These are phyloP conservation scores for Irena cyanogastra DNA, from an alignment of 2,113 vertebrate species.

Conservation along the genomic window DNA sequence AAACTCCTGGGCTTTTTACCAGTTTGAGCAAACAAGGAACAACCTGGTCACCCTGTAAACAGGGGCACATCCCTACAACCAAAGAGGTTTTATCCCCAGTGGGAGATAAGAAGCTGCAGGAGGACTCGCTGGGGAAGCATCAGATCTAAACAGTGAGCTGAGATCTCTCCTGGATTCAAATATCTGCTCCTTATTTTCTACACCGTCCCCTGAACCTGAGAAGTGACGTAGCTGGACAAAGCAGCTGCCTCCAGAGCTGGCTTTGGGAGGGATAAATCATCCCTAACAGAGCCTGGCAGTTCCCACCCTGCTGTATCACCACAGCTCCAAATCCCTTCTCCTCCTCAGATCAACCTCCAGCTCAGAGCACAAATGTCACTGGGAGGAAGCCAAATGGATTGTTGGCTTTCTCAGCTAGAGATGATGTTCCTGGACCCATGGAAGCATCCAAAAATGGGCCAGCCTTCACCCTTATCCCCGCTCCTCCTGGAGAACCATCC, in stretches of 20 bases:
- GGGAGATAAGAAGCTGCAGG: not conserved
- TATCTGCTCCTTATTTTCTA: not conserved
- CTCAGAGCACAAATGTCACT: not conserved
- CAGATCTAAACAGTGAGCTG: not conserved
- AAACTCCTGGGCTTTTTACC: too few relatives aligned
- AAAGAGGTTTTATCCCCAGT: accelerated
- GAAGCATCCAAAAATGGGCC: not conserved
- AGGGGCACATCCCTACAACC: too few relatives aligned
- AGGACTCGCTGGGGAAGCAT: not conserved
- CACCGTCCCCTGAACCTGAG: not conserved
- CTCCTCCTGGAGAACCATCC: not conserved
- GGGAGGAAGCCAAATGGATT: not conserved
- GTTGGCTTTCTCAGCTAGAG: not conserved
- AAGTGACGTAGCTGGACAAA: not conserved
- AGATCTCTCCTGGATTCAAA: not conserved
- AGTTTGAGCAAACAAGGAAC: too few relatives aligned
- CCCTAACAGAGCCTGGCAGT: not conserved
- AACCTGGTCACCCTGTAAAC: too few relatives aligned
- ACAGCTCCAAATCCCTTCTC: not conserved
- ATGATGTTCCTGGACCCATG: not conserved
- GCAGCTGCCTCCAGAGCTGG: not conserved
- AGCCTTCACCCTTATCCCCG: not conserved
- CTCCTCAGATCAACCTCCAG: not conserved
- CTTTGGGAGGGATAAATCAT: not conserved
- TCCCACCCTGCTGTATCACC: accelerated